phyloP scores from a whole-genome alignment of 2,113 vertebrate genomes.

The Platichthys flesus region DNA sequence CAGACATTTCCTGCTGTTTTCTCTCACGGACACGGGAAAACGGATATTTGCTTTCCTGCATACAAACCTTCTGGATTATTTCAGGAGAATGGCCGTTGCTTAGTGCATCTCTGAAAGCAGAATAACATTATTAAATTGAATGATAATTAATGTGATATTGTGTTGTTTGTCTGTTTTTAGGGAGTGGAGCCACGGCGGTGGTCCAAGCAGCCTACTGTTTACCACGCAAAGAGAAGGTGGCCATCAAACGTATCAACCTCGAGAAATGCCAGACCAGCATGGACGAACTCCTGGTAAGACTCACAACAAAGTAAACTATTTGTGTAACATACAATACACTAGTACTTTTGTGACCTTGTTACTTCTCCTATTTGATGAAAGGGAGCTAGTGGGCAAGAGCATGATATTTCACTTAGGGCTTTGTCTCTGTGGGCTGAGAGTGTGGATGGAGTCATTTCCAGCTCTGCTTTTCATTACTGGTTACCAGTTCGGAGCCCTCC shows the following conservation, averaged over 20 bases:
- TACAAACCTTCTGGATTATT: neutral
- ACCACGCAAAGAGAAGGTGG: conserved; percentile 95
- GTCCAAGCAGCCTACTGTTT: conserved; percentile 92
- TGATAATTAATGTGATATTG: neutral
- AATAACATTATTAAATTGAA: neutral
- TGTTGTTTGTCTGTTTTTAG: conserved; percentile 49
- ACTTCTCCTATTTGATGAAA: conserved; percentile 36
- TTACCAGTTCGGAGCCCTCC: conserved; percentile 47
- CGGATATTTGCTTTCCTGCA: too few relatives aligned
- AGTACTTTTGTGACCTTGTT: conserved; percentile 9
- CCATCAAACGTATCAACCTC: conserved; percentile 95
- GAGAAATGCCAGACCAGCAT: conserved; percentile 98
- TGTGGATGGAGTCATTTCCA: conserved; percentile 40
- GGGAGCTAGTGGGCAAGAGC: neutral
- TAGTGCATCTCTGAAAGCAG: neutral
- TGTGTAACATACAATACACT: neutral
- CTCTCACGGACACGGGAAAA: too few relatives aligned
- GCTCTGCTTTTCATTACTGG: conserved; percentile 69
- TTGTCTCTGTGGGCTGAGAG: conserved; percentile 18
- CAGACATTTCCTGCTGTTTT: too few relatives aligned
- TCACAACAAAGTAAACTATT: neutral
- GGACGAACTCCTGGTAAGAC: conserved; percentile 94
- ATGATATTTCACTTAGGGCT: conserved; percentile 20
- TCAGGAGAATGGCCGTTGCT: neutral
- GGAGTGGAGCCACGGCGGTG: conserved; percentile 87